Conservation (phyloP, 2,888 invertebrate species). For the Orchestes rusci region DNA sequence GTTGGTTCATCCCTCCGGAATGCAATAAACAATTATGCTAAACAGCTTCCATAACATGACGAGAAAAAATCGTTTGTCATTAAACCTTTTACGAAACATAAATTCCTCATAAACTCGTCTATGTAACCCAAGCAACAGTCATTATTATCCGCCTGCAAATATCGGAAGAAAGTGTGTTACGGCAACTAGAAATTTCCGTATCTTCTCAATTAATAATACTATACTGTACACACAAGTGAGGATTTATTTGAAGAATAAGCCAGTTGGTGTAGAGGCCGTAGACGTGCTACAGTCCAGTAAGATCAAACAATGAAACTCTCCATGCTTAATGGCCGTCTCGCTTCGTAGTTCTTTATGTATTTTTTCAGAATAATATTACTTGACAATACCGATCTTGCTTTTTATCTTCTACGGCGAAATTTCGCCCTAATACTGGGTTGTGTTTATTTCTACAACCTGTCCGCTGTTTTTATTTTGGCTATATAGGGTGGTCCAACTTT, state of each 20-base stretch:
- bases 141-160: too few species aligned
- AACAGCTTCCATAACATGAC: too few species aligned
- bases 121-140: too few species aligned
- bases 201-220: not conserved
- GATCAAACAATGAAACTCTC: constrained; percentile 41
- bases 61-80: too few species aligned
- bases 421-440: not conserved
- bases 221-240: not conserved
- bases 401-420: constrained; percentile 16
- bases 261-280: constrained; percentile 42
- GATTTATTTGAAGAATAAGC: too few species aligned
- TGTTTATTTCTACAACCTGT: too few species aligned
- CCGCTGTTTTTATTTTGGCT: too few species aligned
- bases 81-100: too few species aligned
- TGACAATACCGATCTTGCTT: constrained; percentile 35
- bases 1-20: too few species aligned
- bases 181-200: constrained; percentile 2
- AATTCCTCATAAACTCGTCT: too few species aligned
- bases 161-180: constrained; percentile 14
- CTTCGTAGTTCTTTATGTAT: constrained; percentile 35
- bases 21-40: too few species aligned
- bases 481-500: too few species aligned
- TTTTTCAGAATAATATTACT: constrained; percentile 33
- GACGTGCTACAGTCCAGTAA: constrained; percentile 44
- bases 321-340: constrained; percentile 42